phyloP scores from a whole-genome alignment of 2,888 invertebrate species.

The Sabatieria punctata region DNA sequence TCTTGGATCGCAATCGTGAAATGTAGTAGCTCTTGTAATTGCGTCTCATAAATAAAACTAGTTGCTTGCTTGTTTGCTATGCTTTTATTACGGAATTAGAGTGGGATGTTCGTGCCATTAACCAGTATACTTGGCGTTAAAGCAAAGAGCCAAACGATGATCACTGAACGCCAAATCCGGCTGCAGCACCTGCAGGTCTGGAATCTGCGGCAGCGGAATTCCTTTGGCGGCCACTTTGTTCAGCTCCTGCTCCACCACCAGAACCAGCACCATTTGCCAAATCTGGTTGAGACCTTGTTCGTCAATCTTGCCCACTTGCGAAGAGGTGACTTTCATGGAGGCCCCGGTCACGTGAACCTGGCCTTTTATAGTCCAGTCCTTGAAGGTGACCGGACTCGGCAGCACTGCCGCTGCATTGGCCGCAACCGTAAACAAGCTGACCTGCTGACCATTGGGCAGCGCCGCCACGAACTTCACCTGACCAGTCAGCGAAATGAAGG shows the following conservation, averaged over 20 bases:
- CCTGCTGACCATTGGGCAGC: background rate
- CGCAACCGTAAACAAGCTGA: background rate
- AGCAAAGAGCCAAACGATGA: background rate
- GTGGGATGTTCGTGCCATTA: too few relatives aligned
- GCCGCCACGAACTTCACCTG: background rate
- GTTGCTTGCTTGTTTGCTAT: too few relatives aligned
- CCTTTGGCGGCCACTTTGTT: background rate
- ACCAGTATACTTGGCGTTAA: background rate
- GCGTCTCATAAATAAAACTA: too few relatives aligned
- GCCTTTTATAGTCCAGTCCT: background rate
- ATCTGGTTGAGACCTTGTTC: background rate
- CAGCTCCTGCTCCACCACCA: background rate
- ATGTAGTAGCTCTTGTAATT: too few relatives aligned
- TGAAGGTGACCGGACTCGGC: background rate
- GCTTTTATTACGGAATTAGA: too few relatives aligned
- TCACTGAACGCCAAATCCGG: background rate
- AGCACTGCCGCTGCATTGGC: background rate
- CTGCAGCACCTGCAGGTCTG: background rate
- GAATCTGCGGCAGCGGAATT: background rate
- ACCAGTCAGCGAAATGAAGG: background rate
- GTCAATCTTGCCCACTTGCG: background rate
- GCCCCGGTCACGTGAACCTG: background rate
- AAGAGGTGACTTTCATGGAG: background rate
- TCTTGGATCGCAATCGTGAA: too few relatives aligned
- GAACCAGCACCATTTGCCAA: background rate